Base-by-base conservation (phyloP, 2,797 vertebrate species). In the Eupleurogrammus muticus region DNA sequence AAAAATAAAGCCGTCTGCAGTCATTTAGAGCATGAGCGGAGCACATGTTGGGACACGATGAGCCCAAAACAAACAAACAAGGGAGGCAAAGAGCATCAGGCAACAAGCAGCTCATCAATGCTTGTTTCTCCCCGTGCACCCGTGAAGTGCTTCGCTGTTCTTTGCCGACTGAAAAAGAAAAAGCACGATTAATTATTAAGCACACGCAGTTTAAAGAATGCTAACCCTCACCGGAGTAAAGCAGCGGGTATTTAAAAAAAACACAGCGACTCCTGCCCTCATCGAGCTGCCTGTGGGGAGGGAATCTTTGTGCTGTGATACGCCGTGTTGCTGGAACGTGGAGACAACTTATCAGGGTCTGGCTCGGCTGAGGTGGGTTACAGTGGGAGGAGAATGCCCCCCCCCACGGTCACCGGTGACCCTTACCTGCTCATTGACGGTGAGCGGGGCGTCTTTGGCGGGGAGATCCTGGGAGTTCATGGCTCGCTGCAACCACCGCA, bases 371-470 rank as follows among this genome's bases (percentile, higher is more conserved):
- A 11, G 60, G 21, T 36, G 23, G 23, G 64, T 9, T 59, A 5
- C 1, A 16, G 59, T 17, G 12, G 61, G 48, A 17, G 2, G 38
- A 35, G 49, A 14, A 3, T 19, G 34, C 2, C 19, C 10, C 11
- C 10, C 1, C 0, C 14, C 20, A 17, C 5, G 28, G 7, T 49
- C n/a, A 47, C 60, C 68, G 72, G 46, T 58, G 62, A 46, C 56
- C 32, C 64, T 87, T 90, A 99, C 97, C 96, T 99, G 97, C 89
- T 99, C 97, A 11, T 98, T 98, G 87, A 99, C 95, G 12, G 96
- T 97, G 77, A 97, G 95, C 21, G 96, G 92, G 11, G 94, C 93
- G 89, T 95, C 94, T 85, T 94, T 94, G 71, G 94, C 90, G 75
- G 95, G 92, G 72, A 92, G 91, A 1, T 95, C 92, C 75, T 95